These are phyloP conservation scores for Noctuana brunneofusca DNA, from an alignment of 2,888 invertebrate species.

Conservation along the genomic window DNA sequence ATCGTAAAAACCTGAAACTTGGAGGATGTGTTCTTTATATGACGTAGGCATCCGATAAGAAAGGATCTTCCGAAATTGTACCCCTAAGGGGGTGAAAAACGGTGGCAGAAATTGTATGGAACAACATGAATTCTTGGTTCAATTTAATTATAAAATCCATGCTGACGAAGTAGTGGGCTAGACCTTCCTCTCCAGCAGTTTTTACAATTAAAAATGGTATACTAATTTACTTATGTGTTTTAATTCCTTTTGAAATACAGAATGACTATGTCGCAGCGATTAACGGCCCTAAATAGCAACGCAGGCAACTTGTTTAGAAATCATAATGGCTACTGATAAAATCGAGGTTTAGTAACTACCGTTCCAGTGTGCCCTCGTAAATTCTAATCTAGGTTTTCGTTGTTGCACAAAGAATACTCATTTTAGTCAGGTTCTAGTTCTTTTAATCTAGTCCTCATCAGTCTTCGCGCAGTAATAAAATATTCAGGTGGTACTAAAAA, in stretches of 20 bases:
- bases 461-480: too few species aligned
- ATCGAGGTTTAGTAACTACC: slow-evolving; percentile 14
- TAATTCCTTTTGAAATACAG: slow-evolving; percentile 8
- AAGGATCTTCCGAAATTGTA: too few species aligned
- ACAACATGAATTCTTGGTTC: too few species aligned
- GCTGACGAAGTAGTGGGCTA: too few species aligned
- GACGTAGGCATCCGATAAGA: too few species aligned
- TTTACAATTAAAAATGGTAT: not conserved
- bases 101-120: too few species aligned
- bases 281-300: not conserved
- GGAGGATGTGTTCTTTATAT: too few species aligned
- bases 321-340: slow-evolving; percentile 16
- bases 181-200: not conserved
- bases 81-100: too few species aligned
- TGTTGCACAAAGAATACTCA: not conserved
- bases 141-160: too few species aligned
- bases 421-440: not conserved
- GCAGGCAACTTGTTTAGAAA: slow-evolving; percentile 13
- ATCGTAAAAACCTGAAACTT: too few species aligned
- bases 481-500: too few species aligned
- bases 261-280: not conserved
- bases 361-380: slow-evolving; percentile 7
- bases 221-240: not conserved
- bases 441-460: not conserved
- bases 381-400: slow-evolving; percentile 13